Base-by-base conservation (phyloP, 2,888 invertebrate species). In the Hirtodrosophila trivittata region DNA sequence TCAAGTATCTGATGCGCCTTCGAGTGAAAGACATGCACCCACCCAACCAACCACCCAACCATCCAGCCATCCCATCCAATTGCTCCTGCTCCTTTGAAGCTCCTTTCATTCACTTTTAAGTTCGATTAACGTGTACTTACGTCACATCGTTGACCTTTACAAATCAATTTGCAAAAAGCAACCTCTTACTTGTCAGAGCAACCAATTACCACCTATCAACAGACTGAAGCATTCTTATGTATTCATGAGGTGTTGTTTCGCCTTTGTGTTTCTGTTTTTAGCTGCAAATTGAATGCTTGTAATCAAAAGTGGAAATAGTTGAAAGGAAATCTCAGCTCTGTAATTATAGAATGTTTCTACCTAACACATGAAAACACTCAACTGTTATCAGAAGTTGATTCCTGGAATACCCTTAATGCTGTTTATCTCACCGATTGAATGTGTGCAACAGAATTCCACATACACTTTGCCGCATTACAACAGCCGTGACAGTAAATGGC, bases 91-190 rank as follows among this genome's bases (percentile, higher is more conserved):
- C 18, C 5, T 21, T 21, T 3, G 18, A 21, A 21, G 2, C 5
- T 21, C 5, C 2, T 2, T 10, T 49, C 41, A 39, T 39, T 33
- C 18, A 38, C 33, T 41, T 65, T 50, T 51, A 55, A n/a, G n/a
- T n/a, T n/a, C n/a, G n/a, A 26, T 56, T 63, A 16, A 41, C 52
- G n/a, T 49, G 16, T 41, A 28, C 38, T 56, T 49, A 49, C 49
- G 32, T 52, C 38, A 28, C 26, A 43, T 30, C 38, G 45, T n/a
- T n/a, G 59, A 50, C 52, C 49, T 38, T 33, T 14, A 9, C 35
- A 21, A 52, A 37, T 35, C 46, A 25, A 52, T 42, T 37, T 12
- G 9, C n/a, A 25, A 6, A 6, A 25, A 28, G 28, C 18, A 21
- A 21, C 18, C 18, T 21, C 2, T 3, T 3, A 21, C 2, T 21